phyloP scores from a whole-genome alignment of 1,140 invertebrate genomes.

The Microplitis mediator region DNA sequence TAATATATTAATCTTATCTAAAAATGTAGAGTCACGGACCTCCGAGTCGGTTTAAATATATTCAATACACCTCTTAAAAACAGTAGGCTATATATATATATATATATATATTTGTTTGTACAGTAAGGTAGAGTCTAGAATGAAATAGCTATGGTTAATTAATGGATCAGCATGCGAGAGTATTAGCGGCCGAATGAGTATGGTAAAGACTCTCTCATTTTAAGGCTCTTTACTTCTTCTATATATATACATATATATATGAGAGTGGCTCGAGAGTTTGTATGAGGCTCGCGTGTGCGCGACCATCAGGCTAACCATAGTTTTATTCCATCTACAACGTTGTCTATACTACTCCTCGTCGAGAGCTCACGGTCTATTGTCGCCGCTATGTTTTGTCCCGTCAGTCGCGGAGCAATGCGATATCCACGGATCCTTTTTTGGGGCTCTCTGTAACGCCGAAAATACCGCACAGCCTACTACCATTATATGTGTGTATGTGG shows the following conservation, averaged over 20 bases:
- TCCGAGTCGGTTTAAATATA: not conserved
- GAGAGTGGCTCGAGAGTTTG: not conserved
- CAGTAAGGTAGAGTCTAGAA: not conserved
- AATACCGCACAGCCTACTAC: constrained; percentile 23
- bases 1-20: not conserved
- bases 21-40: constrained; percentile 5
- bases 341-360: not conserved
- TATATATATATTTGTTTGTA: not conserved
- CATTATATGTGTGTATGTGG: not conserved
- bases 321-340: not conserved
- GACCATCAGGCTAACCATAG: not conserved
- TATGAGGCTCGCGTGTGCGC: not conserved
- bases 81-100: not conserved
- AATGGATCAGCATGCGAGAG: constrained; percentile 55
- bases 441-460: constrained; percentile 29
- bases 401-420: constrained; percentile 60
- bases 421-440: constrained; percentile 57
- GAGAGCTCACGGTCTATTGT: constrained; percentile 46
- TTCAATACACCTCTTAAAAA: not conserved
- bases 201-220: no score
- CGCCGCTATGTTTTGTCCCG: constrained; percentile 57
- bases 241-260: constrained; percentile 30
- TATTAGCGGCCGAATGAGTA: constrained; percentile 30
- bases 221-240: not conserved
- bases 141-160: constrained; percentile 56